phyloP scores from a whole-genome alignment of 1,140 invertebrate species.

The Himalopsyche phryganea region DNA sequence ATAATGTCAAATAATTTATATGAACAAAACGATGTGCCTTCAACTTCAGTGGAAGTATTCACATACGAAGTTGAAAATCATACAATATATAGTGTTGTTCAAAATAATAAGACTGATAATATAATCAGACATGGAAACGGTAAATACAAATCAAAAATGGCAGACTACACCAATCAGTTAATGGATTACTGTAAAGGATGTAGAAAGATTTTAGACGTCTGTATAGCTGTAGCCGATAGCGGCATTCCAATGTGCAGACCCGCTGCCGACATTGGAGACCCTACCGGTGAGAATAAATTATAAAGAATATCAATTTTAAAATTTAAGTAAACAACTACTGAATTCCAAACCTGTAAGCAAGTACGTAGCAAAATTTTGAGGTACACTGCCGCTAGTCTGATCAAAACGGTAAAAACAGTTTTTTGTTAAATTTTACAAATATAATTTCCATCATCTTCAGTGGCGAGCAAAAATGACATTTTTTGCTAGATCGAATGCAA shows the following conservation, averaged over 20 bases:
- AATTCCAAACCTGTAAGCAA: too few relatives aligned
- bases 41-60: background rate
- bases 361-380: too few relatives aligned
- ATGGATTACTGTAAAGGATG: slow-evolving; percentile 44
- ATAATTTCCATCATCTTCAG: too few relatives aligned
- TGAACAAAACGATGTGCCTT: too few relatives aligned
- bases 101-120: slow-evolving; percentile 31
- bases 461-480: too few relatives aligned
- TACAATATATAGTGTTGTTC: slow-evolving; percentile 1
- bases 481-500: too few relatives aligned
- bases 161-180: slow-evolving; percentile 21
- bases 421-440: too few relatives aligned
- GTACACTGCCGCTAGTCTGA: too few relatives aligned
- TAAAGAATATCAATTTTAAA: background rate
- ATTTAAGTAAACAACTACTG: too few relatives aligned
- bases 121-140: slow-evolving; percentile 10
- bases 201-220: slow-evolving; percentile 57
- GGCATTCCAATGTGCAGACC: slow-evolving; percentile 59
- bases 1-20: too few relatives aligned
- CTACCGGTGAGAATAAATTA: slow-evolving; percentile 50
- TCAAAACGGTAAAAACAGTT: too few relatives aligned
- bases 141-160: slow-evolving; percentile 2
- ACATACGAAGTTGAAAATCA: background rate
- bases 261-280: slow-evolving; percentile 59
- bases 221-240: slow-evolving; percentile 61